phyloP scores from a whole-genome alignment of 2,888 invertebrate species.

The Hemistola chrysoprasaria region DNA sequence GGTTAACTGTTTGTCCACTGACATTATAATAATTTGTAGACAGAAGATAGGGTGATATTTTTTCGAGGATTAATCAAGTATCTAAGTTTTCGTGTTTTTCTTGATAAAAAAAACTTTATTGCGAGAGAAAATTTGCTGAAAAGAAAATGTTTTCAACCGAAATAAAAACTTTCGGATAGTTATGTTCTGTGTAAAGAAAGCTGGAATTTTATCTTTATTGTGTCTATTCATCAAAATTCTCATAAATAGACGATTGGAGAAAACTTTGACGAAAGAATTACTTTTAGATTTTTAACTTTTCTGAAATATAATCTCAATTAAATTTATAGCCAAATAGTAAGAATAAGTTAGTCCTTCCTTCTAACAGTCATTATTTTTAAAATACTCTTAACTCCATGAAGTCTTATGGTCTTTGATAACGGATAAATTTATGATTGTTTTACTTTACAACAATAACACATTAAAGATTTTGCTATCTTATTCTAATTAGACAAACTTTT shows the following conservation, averaged over 20 bases:
- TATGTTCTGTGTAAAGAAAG: too few relatives aligned
- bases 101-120: slow-evolving; percentile 1
- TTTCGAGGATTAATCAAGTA: slow-evolving; percentile 24
- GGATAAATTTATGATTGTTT: slow-evolving; percentile 67
- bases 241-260: too few relatives aligned
- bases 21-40: slow-evolving; percentile 36
- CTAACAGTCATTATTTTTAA: too few relatives aligned
- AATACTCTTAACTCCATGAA: too few relatives aligned
- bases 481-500: slow-evolving; percentile 44
- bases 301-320: too few relatives aligned
- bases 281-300: too few relatives aligned
- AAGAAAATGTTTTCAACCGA: not conserved
- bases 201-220: too few relatives aligned
- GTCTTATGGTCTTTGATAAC: slow-evolving; percentile 53
- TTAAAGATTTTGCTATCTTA: slow-evolving; percentile 58
- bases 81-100: slow-evolving; percentile 15
- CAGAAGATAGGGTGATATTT: slow-evolving; percentile 21
- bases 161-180: too few relatives aligned
- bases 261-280: too few relatives aligned
- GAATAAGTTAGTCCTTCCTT: too few relatives aligned
- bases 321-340: too few relatives aligned
- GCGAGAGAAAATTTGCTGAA: not conserved
- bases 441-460: slow-evolving; percentile 62
- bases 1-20: slow-evolving; percentile 43
- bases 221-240: too few relatives aligned